Evolutionary conservation across 2,797 vertebrate genomes (phyloP), one percentile per base, ranked within the genome.

Genomic region (Fistularia commersonii): DNA sequence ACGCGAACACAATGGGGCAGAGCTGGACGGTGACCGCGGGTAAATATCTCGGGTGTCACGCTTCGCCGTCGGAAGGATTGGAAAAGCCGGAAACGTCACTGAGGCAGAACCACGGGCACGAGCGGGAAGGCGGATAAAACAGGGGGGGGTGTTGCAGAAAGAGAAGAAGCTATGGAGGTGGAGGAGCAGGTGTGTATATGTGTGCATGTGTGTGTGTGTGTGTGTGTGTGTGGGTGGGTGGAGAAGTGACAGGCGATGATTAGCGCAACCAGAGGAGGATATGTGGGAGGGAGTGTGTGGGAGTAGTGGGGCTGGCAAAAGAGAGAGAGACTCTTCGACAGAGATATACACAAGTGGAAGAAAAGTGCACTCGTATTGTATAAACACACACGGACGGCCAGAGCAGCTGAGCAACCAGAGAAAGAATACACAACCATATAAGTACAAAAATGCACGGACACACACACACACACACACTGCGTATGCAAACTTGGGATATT

Each of bases 181-280:
- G 49, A 66, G 47, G n/a, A n/a, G n/a, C n/a, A n/a, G 54, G 3
- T 32, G 44, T 14, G 45, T 57, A 70, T 64, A 38, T 37, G 15
- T 54, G 64, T 66, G 76, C 58, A 72, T 57, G 73, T 68, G 69
- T 65, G 71, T 54, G 52, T 70, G 65, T 48, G 62, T 64, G 51
- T 67, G 64, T 39, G 51, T 66, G 70, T 57, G 72, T 68, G 68
- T 76, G 70, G 15, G 66, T 47, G 32, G 37, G 54, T 23, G 32
- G 81, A 54, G 81, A 79, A 85, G 80, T 87, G 89, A 91, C 86
- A 89, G 80, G 81, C 77, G 76, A 88, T 87, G 87, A 89, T 90
- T 89, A 90, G 87, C 73, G 79, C 79, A 81, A 89, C 79, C 86
- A 84, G 85, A 87, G 83, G 79, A 85, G 80, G 72, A 78, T 76